Evolutionary conservation across 2,113 vertebrate species (phyloP).

Genomic region (Prolemur simus): DNA sequence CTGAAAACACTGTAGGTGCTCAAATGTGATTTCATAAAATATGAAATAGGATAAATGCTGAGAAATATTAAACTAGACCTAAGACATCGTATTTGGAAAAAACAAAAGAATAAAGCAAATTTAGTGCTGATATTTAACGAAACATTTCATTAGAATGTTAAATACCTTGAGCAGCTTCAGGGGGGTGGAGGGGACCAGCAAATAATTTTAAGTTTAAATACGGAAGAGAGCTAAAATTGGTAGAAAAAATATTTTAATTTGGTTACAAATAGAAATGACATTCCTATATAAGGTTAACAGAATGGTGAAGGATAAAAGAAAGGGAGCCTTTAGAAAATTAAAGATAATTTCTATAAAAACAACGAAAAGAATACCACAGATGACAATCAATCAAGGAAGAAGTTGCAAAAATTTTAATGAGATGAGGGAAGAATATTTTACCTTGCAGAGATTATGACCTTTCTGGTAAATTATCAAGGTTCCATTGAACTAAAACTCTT

Average conservation of each 20-base stretch:
- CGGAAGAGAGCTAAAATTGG: conserved; percentile 46
- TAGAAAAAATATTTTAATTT: conserved; percentile 57
- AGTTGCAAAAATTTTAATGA: conserved; percentile 59
- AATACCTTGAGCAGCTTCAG: conserved; percentile 48
- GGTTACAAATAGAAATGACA: conserved; percentile 70
- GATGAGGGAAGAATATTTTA: conserved; percentile 54
- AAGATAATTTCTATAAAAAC: conserved; percentile 61
- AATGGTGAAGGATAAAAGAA: conserved; percentile 53
- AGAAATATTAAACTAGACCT: conserved; percentile 51
- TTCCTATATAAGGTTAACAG: conserved; percentile 71
- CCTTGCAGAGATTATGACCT: conserved; percentile 46
- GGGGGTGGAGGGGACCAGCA: not conserved
- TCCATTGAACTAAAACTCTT: conserved; percentile 55
- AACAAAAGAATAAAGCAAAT: not conserved
- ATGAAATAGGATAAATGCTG: conserved; percentile 15
- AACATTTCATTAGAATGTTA: conserved; percentile 53
- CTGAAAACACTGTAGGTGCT: conserved; percentile 28
- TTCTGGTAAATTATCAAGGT: conserved; percentile 53
- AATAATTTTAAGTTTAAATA: conserved; percentile 58
- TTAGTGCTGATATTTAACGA: conserved; percentile 55
- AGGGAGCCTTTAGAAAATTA: conserved; percentile 63
- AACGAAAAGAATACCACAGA: conserved; percentile 34
- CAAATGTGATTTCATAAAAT: conserved; percentile 39
- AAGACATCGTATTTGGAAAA: not conserved
- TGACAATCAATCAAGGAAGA: conserved; percentile 56